Percentiles rank a stretch among this genome's conserved stretches.
These are phyloP conservation scores for Hyperoplus immaculatus DNA, from an alignment of 2,797 vertebrate species.

Conservation along the genomic window DNA sequence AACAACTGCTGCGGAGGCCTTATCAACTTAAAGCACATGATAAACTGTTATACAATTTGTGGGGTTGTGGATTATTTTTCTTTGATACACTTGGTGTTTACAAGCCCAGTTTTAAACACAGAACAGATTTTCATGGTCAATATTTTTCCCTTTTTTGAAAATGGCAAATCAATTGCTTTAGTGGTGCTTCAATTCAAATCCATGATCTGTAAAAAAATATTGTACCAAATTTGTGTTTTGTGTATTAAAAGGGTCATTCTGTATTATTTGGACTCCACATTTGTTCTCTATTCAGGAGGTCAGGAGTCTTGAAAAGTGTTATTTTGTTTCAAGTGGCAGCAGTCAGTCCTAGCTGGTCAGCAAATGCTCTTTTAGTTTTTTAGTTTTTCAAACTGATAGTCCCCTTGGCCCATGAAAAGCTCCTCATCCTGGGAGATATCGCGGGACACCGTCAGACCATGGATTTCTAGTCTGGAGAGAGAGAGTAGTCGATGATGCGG, in stretches of 20 bases:
- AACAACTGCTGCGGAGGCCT: slow-evolving; percentile 21
- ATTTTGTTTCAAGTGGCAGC: slow-evolving; percentile 36
- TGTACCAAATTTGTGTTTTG: slow-evolving; percentile 49
- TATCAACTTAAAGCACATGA: slow-evolving; percentile 4
- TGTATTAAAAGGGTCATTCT: slow-evolving; percentile 27
- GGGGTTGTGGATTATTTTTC: slow-evolving; percentile 25
- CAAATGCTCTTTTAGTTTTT: slow-evolving; percentile 34
- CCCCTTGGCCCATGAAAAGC: slow-evolving; percentile 93
- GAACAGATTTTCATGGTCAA: slow-evolving; percentile 24
- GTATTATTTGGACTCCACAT: slow-evolving; percentile 45
- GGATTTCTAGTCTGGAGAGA: slow-evolving; percentile 92
- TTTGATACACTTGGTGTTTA: slow-evolving; percentile 26
- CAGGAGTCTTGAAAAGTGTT: slow-evolving; percentile 41
- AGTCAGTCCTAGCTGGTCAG: slow-evolving; percentile 30
- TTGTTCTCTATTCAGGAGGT: slow-evolving; percentile 33
- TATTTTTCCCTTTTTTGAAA: slow-evolving; percentile 26
- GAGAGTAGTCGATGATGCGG: slow-evolving; percentile 96
- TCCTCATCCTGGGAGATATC: slow-evolving; percentile 92
- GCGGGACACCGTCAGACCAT: slow-evolving; percentile 93
- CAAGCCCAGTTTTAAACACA: slow-evolving; percentile 28
- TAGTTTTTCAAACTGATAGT: slow-evolving; percentile 92
- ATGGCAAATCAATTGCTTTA: slow-evolving; percentile 19
- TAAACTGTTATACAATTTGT: slow-evolving; percentile 14
- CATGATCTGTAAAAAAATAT: slow-evolving; percentile 39
- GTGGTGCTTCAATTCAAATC: slow-evolving; percentile 42